Percentiles rank a stretch among this genome's conserved stretches.
Evolutionary conservation across 2,113 vertebrate genomes (phyloP).

Genomic region (Megaptera novaeangliae): DNA sequence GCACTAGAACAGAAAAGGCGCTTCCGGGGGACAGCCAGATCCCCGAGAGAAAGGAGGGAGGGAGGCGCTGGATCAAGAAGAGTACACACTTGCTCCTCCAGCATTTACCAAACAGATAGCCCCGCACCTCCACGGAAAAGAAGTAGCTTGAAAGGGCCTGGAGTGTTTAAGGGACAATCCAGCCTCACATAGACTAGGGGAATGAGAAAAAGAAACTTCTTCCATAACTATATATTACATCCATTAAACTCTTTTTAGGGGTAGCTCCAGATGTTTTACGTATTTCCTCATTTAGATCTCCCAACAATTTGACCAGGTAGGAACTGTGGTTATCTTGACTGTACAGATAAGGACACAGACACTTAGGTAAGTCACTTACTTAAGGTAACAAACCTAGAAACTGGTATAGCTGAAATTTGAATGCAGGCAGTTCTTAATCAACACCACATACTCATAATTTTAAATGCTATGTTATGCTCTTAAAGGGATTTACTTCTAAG

Average conservation of each 20-base stretch:
- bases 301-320: background rate
- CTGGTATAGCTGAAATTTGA: background rate
- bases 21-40: background rate
- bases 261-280: rapidly evolving
- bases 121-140: rapidly evolving
- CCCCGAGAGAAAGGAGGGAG: background rate
- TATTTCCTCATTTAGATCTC: background rate
- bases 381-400: background rate
- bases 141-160: background rate
- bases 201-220: background rate
- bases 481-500: background rate
- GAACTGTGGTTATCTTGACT: background rate
- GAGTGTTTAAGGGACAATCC: background rate
- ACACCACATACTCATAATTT: background rate
- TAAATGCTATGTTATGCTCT: background rate
- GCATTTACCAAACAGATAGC: background rate
- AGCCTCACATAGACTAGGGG: rapidly evolving
- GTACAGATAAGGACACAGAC: background rate
- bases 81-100: background rate
- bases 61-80: background rate
- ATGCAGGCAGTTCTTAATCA: background rate
- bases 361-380: background rate
- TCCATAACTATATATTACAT: background rate
- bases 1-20: background rate
- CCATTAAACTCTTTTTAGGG: background rate